Percentiles rank a stretch among this genome's conserved stretches.
phyloP scores from a whole-genome alignment of 2,797 vertebrate genomes.

The Carapus acus region DNA sequence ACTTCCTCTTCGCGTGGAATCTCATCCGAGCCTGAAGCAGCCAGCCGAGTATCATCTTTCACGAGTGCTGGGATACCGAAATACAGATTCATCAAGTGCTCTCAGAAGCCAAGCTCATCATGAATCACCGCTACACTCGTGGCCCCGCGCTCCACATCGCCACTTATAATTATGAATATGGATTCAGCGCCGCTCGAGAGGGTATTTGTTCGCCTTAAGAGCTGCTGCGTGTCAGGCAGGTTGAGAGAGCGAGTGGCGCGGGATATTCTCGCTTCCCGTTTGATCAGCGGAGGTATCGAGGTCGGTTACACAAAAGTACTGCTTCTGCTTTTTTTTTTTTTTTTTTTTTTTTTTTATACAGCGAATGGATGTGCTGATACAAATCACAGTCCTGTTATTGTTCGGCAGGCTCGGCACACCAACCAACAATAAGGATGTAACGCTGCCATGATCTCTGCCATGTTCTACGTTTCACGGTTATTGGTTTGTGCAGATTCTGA shows the following conservation, averaged over 20 bases:
- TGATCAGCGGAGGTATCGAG: conserved; percentile 48
- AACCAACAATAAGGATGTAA: no score
- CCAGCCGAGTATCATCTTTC: not conserved
- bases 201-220: conserved; percentile 28
- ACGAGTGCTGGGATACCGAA: not conserved
- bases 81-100: not conserved
- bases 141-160: not conserved
- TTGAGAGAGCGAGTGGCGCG: conserved; percentile 32
- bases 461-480: no score
- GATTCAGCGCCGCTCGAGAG: conserved; percentile 28
- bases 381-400: no score
- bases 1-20: not conserved
- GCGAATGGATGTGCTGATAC: no score
- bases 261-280: conserved; percentile 68
- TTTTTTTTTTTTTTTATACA: no score
- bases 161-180: conserved; percentile 7
- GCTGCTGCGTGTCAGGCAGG: conserved; percentile 51
- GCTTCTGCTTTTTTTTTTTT: conserved; percentile 44
- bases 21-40: not conserved
- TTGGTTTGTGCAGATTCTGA: no score
- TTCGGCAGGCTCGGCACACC: no score
- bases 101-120: not conserved
- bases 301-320: conserved; percentile 32
- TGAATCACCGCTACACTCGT: not conserved
- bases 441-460: no score